Evolutionary conservation across 1,140 invertebrate genomes (phyloP), one percentile per base, ranked within the genome.

Genomic region (Ceratina japonica): DNA sequence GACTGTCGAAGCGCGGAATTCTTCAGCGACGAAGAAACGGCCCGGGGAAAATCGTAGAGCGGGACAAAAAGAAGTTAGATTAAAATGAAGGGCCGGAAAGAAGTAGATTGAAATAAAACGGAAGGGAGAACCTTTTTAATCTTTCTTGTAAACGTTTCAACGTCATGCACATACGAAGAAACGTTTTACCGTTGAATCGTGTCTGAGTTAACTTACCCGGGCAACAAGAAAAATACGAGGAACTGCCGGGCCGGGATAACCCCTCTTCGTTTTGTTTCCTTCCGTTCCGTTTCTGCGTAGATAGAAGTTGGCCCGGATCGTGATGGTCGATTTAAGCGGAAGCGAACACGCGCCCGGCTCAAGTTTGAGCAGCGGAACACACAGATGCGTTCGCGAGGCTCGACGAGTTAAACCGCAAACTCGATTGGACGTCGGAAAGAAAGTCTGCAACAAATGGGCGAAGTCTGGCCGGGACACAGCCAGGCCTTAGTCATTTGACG

Each of bases 401-500:
- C 82, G 82, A 86, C 85, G 84, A 86, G 81, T 86, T 86, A 84
- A 86, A 86, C 84, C 85, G 72, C 82, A 82, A 84, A 81, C 83
- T 86, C 85, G 74, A 88, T 86, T 84, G 86, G 71, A 88, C 76
- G 81, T 86, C 84, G 63, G 76, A 88, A 88, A 89, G 82, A 88
- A 89, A 89, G 79, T 87, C 81, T 82, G 87, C 82, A 89, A 89
- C 88, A 87, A 89, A 89, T 89, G 87, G 86, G 74, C 76, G 82
- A 88, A 87, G 84, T 89, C 87, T 89, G 87, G 59, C 37, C 62
- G 74, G 73, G 87, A 88, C 87, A 85, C 71, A 64, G 49, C 79
- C 82, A 71, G 78, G 71, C 82, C 81, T 86, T 78, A 85, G 87
- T 89, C 87, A 88, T 89, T 89, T 89, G 87, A 89, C 86, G 87